Evolutionary conservation across 2,113 vertebrate genomes (phyloP).

Genomic region (Empidonax alnorum): DNA sequence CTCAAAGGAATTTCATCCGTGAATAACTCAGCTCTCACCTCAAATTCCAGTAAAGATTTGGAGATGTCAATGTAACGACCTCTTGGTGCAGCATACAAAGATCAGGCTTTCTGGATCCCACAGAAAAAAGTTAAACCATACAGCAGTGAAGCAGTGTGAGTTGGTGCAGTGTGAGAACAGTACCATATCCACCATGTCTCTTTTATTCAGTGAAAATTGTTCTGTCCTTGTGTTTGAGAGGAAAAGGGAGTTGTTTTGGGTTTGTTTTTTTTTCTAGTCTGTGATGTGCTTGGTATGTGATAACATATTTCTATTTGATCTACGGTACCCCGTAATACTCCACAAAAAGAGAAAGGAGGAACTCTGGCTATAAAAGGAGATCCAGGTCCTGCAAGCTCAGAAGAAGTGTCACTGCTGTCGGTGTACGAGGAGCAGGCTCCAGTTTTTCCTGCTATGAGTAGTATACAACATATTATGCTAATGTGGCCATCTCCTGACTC

Average conservation of each 20-base stretch:
- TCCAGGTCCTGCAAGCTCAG: not conserved
- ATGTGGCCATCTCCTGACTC: not conserved
- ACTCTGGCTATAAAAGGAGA: not conserved
- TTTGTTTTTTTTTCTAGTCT: not conserved
- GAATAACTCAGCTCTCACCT: not conserved
- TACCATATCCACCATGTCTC: not conserved
- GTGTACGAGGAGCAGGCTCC: not conserved
- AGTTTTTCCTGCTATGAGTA: not conserved
- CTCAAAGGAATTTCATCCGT: not conserved
- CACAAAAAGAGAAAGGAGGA: not conserved
- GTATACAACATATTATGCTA: rapidly evolving
- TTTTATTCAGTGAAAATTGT: not conserved
- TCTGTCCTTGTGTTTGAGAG: not conserved
- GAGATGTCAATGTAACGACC: not conserved
- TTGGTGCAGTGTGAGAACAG: not conserved
- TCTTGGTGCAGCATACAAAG: not conserved
- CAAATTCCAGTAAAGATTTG: not conserved
- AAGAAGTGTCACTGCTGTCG: not conserved
- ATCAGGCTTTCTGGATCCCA: not conserved
- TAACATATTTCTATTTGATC: not conserved
- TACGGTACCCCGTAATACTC: rapidly evolving
- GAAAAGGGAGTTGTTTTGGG: not conserved
- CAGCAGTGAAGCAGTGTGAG: not conserved
- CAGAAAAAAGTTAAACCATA: not conserved
- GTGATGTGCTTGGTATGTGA: not conserved